A percentile compares a stretch with the other conserved stretches of the same genome.
These are phyloP conservation scores for Orestias chungarensis DNA, from an alignment of 2,797 vertebrate genomes.

Conservation along the genomic window DNA sequence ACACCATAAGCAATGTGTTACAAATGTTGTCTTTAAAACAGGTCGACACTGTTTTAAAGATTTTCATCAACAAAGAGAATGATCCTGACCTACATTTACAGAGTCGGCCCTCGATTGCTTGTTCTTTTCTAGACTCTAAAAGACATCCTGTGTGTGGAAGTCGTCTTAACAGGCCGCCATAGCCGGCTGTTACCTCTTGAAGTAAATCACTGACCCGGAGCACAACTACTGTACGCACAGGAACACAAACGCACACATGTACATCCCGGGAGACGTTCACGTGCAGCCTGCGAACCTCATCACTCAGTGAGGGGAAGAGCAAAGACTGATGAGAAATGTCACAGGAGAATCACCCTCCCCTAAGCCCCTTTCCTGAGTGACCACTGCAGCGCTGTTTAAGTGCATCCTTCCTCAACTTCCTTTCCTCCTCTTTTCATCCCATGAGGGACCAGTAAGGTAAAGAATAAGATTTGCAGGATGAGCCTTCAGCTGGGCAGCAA, in stretches of 20 bases:
- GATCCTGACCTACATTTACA: conserved; percentile 13
- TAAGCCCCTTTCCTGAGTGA: conserved; percentile 58
- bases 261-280: conserved; percentile 50
- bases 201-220: conserved; percentile 69
- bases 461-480: conserved; percentile 35
- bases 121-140: conserved; percentile 29
- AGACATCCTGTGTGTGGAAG: conserved; percentile 25
- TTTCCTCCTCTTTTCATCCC: conserved; percentile 54
- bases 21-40: neutral
- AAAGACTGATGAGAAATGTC: conserved; percentile 59
- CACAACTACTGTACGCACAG: conserved; percentile 67
- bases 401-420: conserved; percentile 68
- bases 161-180: conserved; percentile 50
- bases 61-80: neutral
- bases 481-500: conserved; percentile 27
- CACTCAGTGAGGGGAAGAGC: conserved; percentile 57
- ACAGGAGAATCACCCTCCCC: conserved; percentile 46
- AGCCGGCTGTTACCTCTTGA: conserved; percentile 41
- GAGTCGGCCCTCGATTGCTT: conserved; percentile 23
- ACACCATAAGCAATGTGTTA: neutral
- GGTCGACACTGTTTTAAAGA: no score
- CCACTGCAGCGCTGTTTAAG: conserved; percentile 53
- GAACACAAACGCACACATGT: conserved; percentile 43
- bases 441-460: conserved; percentile 53
- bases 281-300: conserved; percentile 72